These are phyloP conservation scores for Clanis bilineata DNA, from an alignment of 2,888 invertebrate genomes.

Conservation along the genomic window DNA sequence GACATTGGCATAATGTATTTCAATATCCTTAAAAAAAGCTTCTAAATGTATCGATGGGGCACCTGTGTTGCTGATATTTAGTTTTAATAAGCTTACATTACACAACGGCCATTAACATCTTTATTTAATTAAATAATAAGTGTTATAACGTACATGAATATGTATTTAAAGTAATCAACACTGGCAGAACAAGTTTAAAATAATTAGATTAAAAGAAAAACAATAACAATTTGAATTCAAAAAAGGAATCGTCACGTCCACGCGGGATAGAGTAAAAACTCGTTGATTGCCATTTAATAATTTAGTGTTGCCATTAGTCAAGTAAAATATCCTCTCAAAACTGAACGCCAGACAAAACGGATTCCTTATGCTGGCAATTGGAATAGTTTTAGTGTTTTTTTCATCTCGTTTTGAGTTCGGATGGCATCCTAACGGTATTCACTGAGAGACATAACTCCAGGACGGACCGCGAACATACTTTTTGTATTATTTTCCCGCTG, in stretches of 20 bases:
- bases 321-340: slow-evolving; percentile 33
- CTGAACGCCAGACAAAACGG: slow-evolving; percentile 73
- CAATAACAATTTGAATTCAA: background rate
- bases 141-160: background rate
- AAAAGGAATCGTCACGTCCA: background rate
- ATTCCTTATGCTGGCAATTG: slow-evolving; percentile 80
- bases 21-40: too few species aligned
- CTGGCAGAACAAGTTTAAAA: background rate
- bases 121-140: too few species aligned
- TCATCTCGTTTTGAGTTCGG: slow-evolving; percentile 58
- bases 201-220: background rate
- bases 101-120: too few species aligned
- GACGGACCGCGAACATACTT: slow-evolving; percentile 64
- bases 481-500: slow-evolving; percentile 73
- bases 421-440: slow-evolving; percentile 80
- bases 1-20: too few species aligned
- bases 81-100: too few species aligned
- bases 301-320: slow-evolving; percentile 18
- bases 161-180: background rate
- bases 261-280: background rate
- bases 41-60: too few species aligned
- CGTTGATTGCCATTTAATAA: slow-evolving; percentile 11
- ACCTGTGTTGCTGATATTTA: too few species aligned
- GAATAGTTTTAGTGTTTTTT: slow-evolving; percentile 76
- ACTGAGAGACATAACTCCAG: slow-evolving; percentile 71